Percentiles rank a stretch among this genome's conserved stretches.
These are phyloP conservation scores for Columba janthina DNA, from an alignment of 2,113 vertebrate species.

Conservation along the genomic window DNA sequence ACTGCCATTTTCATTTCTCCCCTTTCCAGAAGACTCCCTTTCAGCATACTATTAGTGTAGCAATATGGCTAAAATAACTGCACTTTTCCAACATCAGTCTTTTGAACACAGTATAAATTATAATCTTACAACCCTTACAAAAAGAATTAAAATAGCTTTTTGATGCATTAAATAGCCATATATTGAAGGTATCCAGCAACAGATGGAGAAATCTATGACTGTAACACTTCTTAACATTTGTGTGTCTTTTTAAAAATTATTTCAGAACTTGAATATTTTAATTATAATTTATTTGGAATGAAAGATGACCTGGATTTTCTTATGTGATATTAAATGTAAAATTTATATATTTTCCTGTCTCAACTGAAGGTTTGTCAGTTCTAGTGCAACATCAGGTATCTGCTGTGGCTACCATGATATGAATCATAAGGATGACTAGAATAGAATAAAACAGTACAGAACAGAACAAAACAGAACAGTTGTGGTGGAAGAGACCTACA, in stretches of 20 bases:
- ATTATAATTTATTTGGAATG: conserved; percentile 1
- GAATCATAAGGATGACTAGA: not conserved
- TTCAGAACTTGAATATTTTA: not conserved
- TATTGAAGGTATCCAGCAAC: not conserved
- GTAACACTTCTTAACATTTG: not conserved
- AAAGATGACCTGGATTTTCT: conserved; percentile 6
- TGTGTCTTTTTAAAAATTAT: not conserved
- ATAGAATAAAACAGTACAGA: not conserved
- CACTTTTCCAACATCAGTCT: not conserved
- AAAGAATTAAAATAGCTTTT: not conserved
- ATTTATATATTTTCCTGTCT: not conserved
- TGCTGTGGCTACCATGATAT: not conserved
- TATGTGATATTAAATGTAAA: not conserved
- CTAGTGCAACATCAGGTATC: not conserved
- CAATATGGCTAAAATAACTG: conserved; percentile 10
- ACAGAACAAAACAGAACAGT: not conserved
- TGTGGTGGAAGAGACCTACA: not conserved
- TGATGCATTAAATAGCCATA: not conserved
- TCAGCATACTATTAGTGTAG: not conserved
- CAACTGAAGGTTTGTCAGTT: not conserved
- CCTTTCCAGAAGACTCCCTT: not conserved
- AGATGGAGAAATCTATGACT: not conserved
- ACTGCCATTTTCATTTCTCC: not conserved
- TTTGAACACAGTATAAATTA: not conserved
- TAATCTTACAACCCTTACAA: not conserved